Base-by-base conservation (phyloP, 2,113 vertebrate species). In the Grantiella picta region DNA sequence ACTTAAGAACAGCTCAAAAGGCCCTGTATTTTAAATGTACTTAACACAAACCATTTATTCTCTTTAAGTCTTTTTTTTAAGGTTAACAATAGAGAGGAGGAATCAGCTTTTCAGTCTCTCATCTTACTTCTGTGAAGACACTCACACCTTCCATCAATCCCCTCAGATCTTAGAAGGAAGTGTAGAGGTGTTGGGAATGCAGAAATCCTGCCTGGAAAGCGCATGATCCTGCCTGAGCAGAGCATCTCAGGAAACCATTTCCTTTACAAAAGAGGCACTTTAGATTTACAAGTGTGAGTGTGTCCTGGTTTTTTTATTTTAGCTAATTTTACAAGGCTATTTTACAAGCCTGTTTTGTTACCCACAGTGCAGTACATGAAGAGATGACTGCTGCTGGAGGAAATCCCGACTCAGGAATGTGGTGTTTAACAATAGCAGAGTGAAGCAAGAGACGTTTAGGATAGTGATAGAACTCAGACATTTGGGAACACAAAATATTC, bases 221-320 rank as follows among this genome's bases (percentile, higher is more conserved):
- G 0, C 63, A 4, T 5, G 15, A n/a, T 21, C 7, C 20, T 16
- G 50, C 19, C 24, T 36, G 42, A 61, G 36, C 5, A 17, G 4
- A 45, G 15, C 35, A 60, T 56, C 49, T 79, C 36, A 36, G 42
- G 31, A 86, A 66, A 61, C 6, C 36, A 45, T 33, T 86, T 50
- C 3, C 15, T 28, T 81, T 81, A 64, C 53, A 44, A 86, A 44
- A 65, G 22, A 65, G 10, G 9, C 21, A 54, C 33, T 73, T 93
- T 21, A 78, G 4, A 50, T 82, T 88, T 76, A 68, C 11, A 83
- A 59, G 7, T 1, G 0, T 54, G 15, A 82, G 12, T 5, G 0
- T 27, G 10, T 66, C 31, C 14, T 61, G 25, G 33, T 6, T 5
- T 33, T 24, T 47, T 54, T 86, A 17, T 10, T 42, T 83, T 50